phyloP scores from a whole-genome alignment of 1,140 invertebrate species.

The Drosophila pseudoobscura region DNA sequence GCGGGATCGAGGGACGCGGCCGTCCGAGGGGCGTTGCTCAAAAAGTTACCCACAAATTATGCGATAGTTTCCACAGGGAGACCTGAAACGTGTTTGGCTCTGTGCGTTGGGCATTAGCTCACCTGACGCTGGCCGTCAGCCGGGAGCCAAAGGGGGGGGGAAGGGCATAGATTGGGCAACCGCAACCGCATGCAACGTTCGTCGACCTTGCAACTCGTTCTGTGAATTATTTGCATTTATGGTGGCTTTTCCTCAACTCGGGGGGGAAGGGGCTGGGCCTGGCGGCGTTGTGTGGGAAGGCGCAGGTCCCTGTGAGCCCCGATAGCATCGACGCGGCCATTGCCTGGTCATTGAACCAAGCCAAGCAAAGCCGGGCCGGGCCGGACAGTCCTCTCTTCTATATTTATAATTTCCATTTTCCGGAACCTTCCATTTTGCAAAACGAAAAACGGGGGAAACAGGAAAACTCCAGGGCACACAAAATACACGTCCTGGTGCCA shows the following conservation, averaged over 20 bases:
- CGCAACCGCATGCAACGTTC: slow-evolving; percentile 58
- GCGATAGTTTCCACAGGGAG: slow-evolving; percentile 11
- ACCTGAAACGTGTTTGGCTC: slow-evolving; percentile 51
- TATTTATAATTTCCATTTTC: no score
- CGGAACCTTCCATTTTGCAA: no score
- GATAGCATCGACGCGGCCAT: slow-evolving; percentile 2
- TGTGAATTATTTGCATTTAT: slow-evolving; percentile 42
- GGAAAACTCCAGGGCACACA: slow-evolving; percentile 32
- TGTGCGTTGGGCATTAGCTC: slow-evolving; percentile 38
- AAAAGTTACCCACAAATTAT: slow-evolving; percentile 60
- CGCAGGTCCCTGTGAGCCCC: slow-evolving; percentile 13
- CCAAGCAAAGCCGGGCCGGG: background rate
- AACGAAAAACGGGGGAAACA: slow-evolving; percentile 22
- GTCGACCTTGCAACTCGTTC: slow-evolving; percentile 77
- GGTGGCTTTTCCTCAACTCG: slow-evolving; percentile 11
- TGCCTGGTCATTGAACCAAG: slow-evolving; percentile 42
- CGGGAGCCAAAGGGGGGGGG: no score
- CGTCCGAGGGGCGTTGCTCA: slow-evolving; percentile 1
- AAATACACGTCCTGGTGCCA: slow-evolving; percentile 57
- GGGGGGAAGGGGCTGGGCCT: background rate
- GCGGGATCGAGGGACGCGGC: no score
- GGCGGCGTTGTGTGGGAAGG: slow-evolving; percentile 15
- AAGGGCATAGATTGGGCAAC: background rate
- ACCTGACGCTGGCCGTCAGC: background rate
- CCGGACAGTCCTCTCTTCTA: slow-evolving; percentile 6